Percentiles rank a stretch among this genome's conserved stretches.
Conservation (phyloP, 2,797 vertebrate species). For the Coendou prehensilis region DNA sequence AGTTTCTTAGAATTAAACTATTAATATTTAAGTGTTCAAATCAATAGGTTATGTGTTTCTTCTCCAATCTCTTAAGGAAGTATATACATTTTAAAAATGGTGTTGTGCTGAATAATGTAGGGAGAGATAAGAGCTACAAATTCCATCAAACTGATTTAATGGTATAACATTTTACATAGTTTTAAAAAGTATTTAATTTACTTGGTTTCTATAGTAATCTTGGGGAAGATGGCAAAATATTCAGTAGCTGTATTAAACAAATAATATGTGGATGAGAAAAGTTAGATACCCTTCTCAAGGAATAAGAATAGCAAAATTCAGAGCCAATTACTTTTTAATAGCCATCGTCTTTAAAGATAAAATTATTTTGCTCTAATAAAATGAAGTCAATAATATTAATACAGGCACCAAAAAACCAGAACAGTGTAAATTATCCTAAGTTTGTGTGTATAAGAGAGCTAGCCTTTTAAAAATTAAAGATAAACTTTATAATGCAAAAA, state of each 20-base stretch:
- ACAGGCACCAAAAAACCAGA: background rate
- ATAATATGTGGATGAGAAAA: background rate
- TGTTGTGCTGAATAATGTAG: rapidly evolving
- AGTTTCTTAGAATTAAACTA: background rate
- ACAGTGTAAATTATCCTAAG: background rate
- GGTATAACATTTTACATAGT: rapidly evolving
- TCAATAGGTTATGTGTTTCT: background rate
- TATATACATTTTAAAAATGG: background rate
- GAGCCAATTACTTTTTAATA: background rate
- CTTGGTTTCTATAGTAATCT: background rate
- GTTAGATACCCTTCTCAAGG: background rate
- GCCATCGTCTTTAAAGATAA: background rate
- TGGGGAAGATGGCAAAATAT: background rate
- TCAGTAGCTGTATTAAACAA: background rate
- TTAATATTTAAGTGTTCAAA: background rate
- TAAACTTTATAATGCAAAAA: background rate
- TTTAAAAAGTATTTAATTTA: background rate
- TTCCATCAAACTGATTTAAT: background rate
- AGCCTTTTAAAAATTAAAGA: background rate
- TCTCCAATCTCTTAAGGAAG: background rate
- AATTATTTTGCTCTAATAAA: background rate
- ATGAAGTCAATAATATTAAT: background rate
- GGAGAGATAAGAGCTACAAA: background rate
- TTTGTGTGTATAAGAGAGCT: background rate
- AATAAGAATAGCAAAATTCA: constrained; percentile 6